Evolutionary conservation across 2,888 invertebrate genomes (phyloP).

Genomic region (Andrena marginata): DNA sequence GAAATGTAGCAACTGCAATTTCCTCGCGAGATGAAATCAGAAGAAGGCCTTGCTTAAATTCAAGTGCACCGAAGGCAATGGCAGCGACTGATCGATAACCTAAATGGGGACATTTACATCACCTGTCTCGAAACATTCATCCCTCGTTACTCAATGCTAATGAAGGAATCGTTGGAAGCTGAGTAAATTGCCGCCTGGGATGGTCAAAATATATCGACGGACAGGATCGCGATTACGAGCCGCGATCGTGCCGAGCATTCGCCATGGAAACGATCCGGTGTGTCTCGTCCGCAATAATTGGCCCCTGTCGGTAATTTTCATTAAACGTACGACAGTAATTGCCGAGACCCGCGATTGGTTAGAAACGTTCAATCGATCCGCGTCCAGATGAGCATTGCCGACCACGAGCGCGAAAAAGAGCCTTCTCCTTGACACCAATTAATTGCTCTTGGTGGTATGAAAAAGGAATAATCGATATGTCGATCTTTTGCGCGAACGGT

Average conservation of each 20-base stretch:
- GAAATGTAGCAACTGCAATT: too few relatives aligned
- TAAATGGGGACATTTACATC: too few relatives aligned
- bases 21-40: too few relatives aligned
- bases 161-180: background rate
- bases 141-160: background rate
- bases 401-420: background rate
- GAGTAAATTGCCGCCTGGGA: background rate
- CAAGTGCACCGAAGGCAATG: too few relatives aligned
- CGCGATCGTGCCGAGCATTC: background rate
- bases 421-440: constrained; percentile 11
- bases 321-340: constrained; percentile 40
- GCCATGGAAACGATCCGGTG: constrained; percentile 6
- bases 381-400: background rate
- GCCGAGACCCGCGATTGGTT: constrained; percentile 13
- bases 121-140: background rate
- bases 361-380: constrained; percentile 19
- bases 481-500: background rate
- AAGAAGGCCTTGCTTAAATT: too few relatives aligned
- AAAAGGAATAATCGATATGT: background rate
- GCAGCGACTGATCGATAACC: too few relatives aligned
- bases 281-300: constrained; percentile 26
- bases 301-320: constrained; percentile 37
- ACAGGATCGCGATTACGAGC: background rate
- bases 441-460: constrained; percentile 22
- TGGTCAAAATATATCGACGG: constrained; percentile 2